Evolutionary conservation across 2,797 vertebrate genomes (phyloP), one percentile per base, ranked within the genome.

Genomic region (Psittacula derbiana): DNA sequence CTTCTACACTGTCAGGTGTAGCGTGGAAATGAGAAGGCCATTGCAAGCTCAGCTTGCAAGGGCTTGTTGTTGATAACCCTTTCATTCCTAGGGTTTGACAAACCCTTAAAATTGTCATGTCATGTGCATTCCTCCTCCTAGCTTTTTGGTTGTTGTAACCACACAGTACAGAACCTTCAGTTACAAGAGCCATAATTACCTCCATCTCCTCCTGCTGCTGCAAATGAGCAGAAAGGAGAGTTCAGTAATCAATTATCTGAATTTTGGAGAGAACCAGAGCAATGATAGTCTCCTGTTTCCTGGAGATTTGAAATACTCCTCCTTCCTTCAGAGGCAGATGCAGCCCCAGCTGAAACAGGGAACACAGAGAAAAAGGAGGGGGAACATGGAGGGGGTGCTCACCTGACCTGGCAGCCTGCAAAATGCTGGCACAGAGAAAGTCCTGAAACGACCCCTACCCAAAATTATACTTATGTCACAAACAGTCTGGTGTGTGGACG

Each of bases 161-260:
- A 66, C 85, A 12, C 21, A 30, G 58, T 19, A 28, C n/a, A 71
- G 64, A 95, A 40, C 49, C 44, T 47, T 57, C 74, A 52, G 27
- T 38, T 66, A 12, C 1, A 11, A 92, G 60, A 73, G 52, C 49
- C 64, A 13, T 86, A 85, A 93, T 93, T 95, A 76, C 55, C 50
- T 90, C 55, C 60, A 73, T 88, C 90, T 92, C 91, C 65, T 93
- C 60, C 92, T 87, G 80, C 90, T 95, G 73, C 61, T 92, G 57
- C 52, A 95, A 90, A 94, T 80, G 61, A 95, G 60, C 71, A n/a
- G 79, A 80, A 91, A 53, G 86, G 86, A 93, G 89, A 94, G 79
- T 95, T 95, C 80, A 95, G 86, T 82, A 92, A 80, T 62, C 67
- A 96, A 69, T 92, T 93, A 80, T 5, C 47, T 90, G 88, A 93